phyloP scores from a whole-genome alignment of 2,113 vertebrate genomes.

The Cathartes aura region DNA sequence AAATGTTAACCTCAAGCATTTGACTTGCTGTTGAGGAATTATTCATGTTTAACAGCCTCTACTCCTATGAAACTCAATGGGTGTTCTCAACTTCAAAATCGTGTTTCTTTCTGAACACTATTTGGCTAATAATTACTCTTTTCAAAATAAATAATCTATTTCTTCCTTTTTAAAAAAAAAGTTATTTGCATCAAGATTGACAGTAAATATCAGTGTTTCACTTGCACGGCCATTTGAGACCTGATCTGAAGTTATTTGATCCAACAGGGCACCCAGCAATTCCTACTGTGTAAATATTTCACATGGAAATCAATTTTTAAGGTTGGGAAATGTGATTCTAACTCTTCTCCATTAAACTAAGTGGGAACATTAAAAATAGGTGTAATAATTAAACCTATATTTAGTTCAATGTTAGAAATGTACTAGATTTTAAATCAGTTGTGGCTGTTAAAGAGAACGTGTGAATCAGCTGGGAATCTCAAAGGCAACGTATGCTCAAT shows the following conservation, averaged over 20 bases:
- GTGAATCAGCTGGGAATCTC: neutral
- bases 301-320: neutral
- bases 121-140: neutral
- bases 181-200: neutral
- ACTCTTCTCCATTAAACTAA: neutral
- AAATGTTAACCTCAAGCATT: neutral
- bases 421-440: neutral
- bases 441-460: neutral
- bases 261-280: neutral
- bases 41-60: neutral
- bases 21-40: neutral
- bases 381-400: neutral
- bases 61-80: neutral
- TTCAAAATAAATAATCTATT: neutral
- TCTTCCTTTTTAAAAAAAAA: neutral
- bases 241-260: neutral
- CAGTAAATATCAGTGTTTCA: neutral
- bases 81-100: neutral
- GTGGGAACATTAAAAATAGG: neutral
- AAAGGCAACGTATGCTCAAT: neutral
- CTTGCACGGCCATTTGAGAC: neutral
- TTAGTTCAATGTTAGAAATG: neutral
- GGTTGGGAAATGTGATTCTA: neutral
- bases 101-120: neutral
- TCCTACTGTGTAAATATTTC: conserved; percentile 6